These are phyloP conservation scores for Amphimedon queenslandica DNA, from an alignment of 37 sponge, comb jelly and placozoan genomes.

Conservation along the genomic window DNA sequence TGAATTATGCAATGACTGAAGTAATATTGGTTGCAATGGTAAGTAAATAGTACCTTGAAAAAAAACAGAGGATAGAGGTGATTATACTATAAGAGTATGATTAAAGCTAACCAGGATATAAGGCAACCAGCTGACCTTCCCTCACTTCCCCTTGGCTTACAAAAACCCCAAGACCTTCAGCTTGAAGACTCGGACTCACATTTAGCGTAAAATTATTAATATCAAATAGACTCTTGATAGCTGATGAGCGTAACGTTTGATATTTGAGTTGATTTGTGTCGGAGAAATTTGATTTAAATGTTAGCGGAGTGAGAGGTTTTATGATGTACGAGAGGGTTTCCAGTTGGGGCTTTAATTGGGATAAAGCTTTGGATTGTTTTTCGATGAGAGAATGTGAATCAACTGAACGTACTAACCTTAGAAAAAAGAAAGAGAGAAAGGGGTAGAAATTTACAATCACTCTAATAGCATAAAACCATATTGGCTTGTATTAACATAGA, in stretches of 20 bases:
- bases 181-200: constrained; percentile 25
- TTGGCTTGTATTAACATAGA: too few species aligned
- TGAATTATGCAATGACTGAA: constrained; percentile 69
- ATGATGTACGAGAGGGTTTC: background rate
- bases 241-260: background rate
- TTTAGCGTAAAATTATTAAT: constrained; percentile 44
- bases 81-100: background rate
- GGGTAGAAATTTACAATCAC: too few species aligned
- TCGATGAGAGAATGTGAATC: background rate
- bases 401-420: too few species aligned
- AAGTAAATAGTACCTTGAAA: constrained; percentile 44
- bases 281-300: background rate
- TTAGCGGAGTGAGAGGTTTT: constrained; percentile 4
- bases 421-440: too few species aligned
- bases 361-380: constrained; percentile 1
- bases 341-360: constrained; percentile 20
- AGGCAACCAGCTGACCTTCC: constrained; percentile 45
- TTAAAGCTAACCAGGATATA: constrained; percentile 67
- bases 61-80: background rate
- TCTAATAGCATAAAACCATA: too few species aligned
- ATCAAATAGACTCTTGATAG: constrained; percentile 3
- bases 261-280: background rate
- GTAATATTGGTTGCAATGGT: constrained; percentile 41
- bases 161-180: constrained; percentile 66
- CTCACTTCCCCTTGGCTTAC: constrained; percentile 39